A percentile compares a stretch with the other conserved stretches of the same genome.
Conservation (phyloP, 2,113 vertebrate genomes). For the Setophaga coronata region DNA sequence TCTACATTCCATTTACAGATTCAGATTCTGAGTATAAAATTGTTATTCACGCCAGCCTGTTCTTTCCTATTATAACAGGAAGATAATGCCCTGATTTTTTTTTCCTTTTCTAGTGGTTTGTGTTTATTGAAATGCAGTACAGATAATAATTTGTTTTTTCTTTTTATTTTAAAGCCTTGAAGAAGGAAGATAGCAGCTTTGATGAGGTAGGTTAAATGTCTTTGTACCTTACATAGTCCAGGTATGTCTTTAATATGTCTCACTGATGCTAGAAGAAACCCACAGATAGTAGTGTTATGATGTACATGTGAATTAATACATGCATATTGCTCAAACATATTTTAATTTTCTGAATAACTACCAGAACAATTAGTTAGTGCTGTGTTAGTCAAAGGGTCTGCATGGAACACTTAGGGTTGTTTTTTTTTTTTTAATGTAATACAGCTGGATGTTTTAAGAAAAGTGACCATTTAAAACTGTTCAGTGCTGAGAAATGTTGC, state of each 20-base stretch:
- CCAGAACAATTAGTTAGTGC: background rate
- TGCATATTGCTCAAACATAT: background rate
- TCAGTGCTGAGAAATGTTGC: background rate
- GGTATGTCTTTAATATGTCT: background rate
- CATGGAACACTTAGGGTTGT: background rate
- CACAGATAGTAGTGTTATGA: background rate
- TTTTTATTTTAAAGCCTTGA: constrained; percentile 88
- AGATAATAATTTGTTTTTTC: constrained; percentile 65
- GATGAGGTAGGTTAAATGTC: constrained; percentile 87
- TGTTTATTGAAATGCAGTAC: constrained; percentile 19
- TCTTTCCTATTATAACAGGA: constrained; percentile 54
- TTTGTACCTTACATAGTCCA: constrained; percentile 12
- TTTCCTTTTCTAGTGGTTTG: background rate
- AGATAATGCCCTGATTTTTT: background rate
- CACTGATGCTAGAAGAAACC: background rate
- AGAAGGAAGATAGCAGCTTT: constrained; percentile 93
- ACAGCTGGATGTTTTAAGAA: background rate
- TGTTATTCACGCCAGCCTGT: constrained; percentile 34
- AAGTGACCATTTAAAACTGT: background rate
- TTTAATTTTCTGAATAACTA: background rate
- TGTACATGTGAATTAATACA: background rate
- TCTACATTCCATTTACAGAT: constrained; percentile 28
- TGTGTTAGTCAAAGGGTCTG: background rate
- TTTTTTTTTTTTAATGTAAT: background rate
- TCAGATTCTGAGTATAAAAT: constrained; percentile 47